phyloP scores from a whole-genome alignment of 2,113 vertebrate species.

The Sminthopsis crassicaudata region DNA sequence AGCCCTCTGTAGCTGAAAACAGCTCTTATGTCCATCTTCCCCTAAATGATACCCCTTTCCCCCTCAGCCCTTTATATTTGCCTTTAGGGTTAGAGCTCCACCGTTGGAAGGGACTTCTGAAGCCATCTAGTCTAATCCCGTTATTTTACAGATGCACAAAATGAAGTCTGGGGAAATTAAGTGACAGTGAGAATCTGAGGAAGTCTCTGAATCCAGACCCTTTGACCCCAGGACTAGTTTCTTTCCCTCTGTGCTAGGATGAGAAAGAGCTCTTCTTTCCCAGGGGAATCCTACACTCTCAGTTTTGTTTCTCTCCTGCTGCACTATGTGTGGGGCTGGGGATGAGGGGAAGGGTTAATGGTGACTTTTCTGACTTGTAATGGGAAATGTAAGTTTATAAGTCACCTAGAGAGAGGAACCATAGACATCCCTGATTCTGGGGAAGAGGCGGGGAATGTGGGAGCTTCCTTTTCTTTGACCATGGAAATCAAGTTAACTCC shows the following conservation, averaged over 20 bases:
- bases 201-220: not conserved
- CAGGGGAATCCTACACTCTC: not conserved
- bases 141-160: not conserved
- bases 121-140: not conserved
- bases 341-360: not conserved
- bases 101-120: not conserved
- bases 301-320: slow-evolving; percentile 53
- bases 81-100: not conserved
- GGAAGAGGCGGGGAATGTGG: not conserved
- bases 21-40: not conserved
- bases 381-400: slow-evolving; percentile 54
- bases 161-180: not conserved
- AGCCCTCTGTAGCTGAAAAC: not conserved
- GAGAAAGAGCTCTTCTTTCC: not conserved
- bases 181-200: not conserved
- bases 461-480: not conserved
- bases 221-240: not conserved
- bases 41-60: not conserved
- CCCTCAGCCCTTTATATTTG: not conserved
- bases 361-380: slow-evolving; percentile 57
- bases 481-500: not conserved
- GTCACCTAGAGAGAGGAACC: not conserved
- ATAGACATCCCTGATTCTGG: slow-evolving; percentile 61
- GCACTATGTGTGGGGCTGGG: not conserved
- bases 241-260: not conserved